A percentile compares a stretch with the other conserved stretches of the same genome.
phyloP scores from a whole-genome alignment of 2,888 invertebrate genomes.

The Drosophila quinaria region DNA sequence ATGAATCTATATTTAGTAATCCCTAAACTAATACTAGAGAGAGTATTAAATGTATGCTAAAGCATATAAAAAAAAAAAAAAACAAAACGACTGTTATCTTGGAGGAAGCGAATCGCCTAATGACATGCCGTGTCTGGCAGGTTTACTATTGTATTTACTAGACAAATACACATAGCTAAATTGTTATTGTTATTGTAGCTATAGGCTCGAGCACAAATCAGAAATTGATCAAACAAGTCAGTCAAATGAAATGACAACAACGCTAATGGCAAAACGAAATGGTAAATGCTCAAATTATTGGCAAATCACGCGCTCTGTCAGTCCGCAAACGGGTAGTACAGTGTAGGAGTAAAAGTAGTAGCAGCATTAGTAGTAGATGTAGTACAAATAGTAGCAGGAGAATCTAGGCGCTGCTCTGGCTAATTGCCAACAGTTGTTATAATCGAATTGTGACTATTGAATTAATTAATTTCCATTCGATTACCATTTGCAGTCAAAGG shows the following conservation, averaged over 20 bases:
- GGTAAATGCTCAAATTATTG: slow-evolving; percentile 40
- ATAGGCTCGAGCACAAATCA: slow-evolving; percentile 53
- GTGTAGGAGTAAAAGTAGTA: slow-evolving; percentile 2
- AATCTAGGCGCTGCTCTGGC: not conserved
- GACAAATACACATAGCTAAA: slow-evolving; percentile 31
- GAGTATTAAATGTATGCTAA: not conserved
- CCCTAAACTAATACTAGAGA: not conserved
- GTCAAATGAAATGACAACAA: slow-evolving; percentile 73
- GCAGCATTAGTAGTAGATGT: not conserved
- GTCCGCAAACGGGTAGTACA: slow-evolving; percentile 1
- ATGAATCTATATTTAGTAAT: too few species aligned
- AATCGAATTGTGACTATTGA: not conserved
- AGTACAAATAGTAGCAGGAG: not conserved
- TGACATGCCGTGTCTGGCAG: slow-evolving; percentile 36
- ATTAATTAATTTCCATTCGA: slow-evolving; percentile 16
- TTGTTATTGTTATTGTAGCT: slow-evolving; percentile 21
- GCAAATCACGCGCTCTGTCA: slow-evolving; percentile 27
- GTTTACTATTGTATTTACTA: not conserved
- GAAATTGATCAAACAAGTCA: slow-evolving; percentile 78
- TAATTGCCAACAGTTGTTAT: slow-evolving; percentile 6
- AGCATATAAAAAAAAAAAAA: not conserved
- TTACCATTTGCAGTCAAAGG: slow-evolving; percentile 86
- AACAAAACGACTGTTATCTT: not conserved
- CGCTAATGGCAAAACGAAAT: slow-evolving; percentile 38
- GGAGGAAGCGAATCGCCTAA: slow-evolving; percentile 18